A percentile compares a stretch with the other conserved stretches of the same genome.
phyloP scores from a whole-genome alignment of 2,888 invertebrate genomes.

The Synanthedon formicaeformis region DNA sequence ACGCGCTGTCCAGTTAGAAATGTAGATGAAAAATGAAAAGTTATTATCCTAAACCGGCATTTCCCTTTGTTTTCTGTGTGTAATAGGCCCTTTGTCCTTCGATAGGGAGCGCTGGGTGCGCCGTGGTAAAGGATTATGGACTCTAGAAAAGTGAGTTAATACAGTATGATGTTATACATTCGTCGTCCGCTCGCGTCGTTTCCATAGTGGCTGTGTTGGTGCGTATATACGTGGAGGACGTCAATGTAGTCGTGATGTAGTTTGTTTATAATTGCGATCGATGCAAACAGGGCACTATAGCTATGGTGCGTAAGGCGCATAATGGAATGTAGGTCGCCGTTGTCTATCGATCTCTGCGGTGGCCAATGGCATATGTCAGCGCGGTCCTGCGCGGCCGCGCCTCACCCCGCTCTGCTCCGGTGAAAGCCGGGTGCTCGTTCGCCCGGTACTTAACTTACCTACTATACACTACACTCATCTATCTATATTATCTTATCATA shows the following conservation, averaged over 20 bases:
- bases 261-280: constrained; percentile 70
- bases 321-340: constrained; percentile 62
- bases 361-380: constrained; percentile 75
- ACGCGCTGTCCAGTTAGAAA: constrained; percentile 35
- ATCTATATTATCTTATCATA: constrained; percentile 41
- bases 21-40: constrained; percentile 36
- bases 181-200: constrained; percentile 58
- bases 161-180: constrained; percentile 51
- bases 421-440: constrained; percentile 55
- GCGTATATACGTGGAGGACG: constrained; percentile 50
- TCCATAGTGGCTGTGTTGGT: constrained; percentile 42
- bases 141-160: constrained; percentile 66
- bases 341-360: constrained; percentile 74
- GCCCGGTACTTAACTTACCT: constrained; percentile 25
- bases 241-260: constrained; percentile 60
- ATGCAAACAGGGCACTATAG: constrained; percentile 46
- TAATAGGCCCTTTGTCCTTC: constrained; percentile 66
- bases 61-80: constrained; percentile 63
- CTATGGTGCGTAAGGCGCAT: constrained; percentile 39
- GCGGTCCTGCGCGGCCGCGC: constrained; percentile 64
- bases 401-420: constrained; percentile 39
- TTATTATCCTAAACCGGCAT: constrained; percentile 48
- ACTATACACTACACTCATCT: constrained; percentile 10
- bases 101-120: constrained; percentile 55
- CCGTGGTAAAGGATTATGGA: constrained; percentile 59